phyloP scores from a whole-genome alignment of 2,113 vertebrate genomes.

The Sinocyclocheilus maitianheensis region DNA sequence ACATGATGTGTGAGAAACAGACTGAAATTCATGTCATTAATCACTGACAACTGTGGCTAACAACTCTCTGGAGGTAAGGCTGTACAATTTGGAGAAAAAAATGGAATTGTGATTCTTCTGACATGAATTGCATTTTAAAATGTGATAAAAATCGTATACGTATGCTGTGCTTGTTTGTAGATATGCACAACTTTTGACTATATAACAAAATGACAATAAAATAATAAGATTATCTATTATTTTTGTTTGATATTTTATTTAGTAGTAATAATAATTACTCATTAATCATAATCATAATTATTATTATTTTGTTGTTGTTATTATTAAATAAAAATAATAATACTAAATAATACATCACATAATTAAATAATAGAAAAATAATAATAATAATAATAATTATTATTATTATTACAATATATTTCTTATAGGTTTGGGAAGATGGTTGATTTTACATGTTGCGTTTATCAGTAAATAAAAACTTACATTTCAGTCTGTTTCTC shows the following conservation, averaged over 20 bases:
- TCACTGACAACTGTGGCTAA: too few relatives aligned
- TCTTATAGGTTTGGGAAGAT: neutral
- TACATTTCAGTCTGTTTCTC: neutral
- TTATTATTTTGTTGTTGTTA: too few relatives aligned
- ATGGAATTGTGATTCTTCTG: neutral
- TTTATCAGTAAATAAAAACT: neutral
- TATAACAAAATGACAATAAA: neutral
- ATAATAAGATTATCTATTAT: neutral
- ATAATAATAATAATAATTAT: neutral
- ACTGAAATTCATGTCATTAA: too few relatives aligned
- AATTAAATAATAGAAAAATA: too few relatives aligned
- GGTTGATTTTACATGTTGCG: neutral
- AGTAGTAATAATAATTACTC: too few relatives aligned
- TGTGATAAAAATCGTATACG: too few relatives aligned
- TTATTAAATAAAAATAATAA: too few relatives aligned
- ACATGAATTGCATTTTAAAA: neutral
- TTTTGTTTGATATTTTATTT: too few relatives aligned
- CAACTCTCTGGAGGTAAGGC: too few relatives aligned
- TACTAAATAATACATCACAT: too few relatives aligned
- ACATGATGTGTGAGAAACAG: neutral
- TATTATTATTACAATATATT: neutral
- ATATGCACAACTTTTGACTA: neutral
- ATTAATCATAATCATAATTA: too few relatives aligned
- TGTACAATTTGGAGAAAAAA: too few relatives aligned
- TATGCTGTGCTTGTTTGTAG: slow-evolving; percentile 1